These are phyloP conservation scores for Ophiothrix spiculata DNA, from an alignment of 35 echinoderm and acorn worm species.

Conservation along the genomic window DNA sequence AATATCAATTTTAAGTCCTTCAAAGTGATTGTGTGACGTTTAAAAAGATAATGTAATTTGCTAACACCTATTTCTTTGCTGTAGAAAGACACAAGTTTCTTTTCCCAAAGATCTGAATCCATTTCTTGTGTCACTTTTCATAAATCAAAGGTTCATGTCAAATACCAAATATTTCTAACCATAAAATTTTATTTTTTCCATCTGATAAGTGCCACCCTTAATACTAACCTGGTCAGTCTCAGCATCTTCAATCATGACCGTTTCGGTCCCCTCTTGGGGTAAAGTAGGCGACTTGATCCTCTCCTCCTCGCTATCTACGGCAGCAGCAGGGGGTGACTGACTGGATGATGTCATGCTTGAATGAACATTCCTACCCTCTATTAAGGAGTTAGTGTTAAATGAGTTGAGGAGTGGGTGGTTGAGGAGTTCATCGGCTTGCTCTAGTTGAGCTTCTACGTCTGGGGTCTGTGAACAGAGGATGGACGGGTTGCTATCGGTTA, in stretches of 20 bases:
- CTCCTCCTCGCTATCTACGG: conserved; percentile 10
- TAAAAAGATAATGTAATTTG: too few relatives aligned
- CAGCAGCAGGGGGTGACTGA: not conserved
- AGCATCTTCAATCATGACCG: conserved; percentile 13
- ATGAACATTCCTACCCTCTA: not conserved
- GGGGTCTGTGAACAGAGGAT: not conserved
- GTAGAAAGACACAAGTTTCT: too few relatives aligned
- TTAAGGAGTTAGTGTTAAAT: conserved; percentile 5
- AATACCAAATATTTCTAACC: too few relatives aligned
- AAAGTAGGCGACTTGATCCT: conserved; percentile 18
- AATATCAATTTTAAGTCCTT: too few relatives aligned
- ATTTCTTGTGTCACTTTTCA: too few relatives aligned
- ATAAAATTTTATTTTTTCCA: too few relatives aligned
- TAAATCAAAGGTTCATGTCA: too few relatives aligned
- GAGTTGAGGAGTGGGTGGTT: conserved; percentile 1
- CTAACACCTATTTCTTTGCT: too few relatives aligned
- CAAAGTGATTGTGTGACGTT: too few relatives aligned
- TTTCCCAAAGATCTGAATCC: too few relatives aligned
- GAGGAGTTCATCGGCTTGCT: not conserved
- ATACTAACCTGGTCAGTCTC: conserved; percentile 25
- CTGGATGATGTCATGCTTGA: not conserved
- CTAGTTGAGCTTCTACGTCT: not conserved
- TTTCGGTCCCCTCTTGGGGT: conserved; percentile 14
- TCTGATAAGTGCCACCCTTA: too few relatives aligned
- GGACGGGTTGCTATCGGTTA: too few relatives aligned